A percentile compares a stretch with the other conserved stretches of the same genome.
Conservation (phyloP, 2,797 vertebrate genomes). For the Macroramphosus scolopax region DNA sequence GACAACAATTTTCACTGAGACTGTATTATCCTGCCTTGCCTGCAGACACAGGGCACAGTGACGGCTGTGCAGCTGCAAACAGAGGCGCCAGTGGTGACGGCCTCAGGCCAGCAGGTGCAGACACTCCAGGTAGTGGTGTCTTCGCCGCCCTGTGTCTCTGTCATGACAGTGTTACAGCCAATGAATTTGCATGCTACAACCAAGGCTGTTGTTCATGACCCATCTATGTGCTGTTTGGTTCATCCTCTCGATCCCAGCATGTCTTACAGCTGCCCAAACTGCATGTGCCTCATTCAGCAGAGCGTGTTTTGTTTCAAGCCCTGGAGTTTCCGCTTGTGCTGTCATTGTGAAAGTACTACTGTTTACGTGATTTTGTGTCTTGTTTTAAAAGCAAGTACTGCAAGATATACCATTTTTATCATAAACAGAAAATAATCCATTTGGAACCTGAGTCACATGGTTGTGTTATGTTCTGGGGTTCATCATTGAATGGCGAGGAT, state of each 20-base stretch:
- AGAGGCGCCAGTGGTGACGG: conserved; percentile 93
- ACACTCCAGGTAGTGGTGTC: conserved; percentile 99
- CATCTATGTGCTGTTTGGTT: conserved; percentile 57
- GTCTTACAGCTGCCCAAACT: conserved; percentile 51
- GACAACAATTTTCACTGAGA: conserved; percentile 40
- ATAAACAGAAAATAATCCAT: conserved; percentile 4
- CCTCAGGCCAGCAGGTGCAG: conserved; percentile 98
- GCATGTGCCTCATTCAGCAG: conserved; percentile 67
- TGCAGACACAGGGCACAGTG: conserved; percentile 95
- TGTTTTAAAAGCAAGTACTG: conserved; percentile 36
- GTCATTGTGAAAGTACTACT: conserved; percentile 25
- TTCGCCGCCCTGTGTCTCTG: conserved; percentile 72
- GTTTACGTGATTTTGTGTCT: conserved; percentile 27
- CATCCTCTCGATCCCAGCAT: conserved; percentile 49
- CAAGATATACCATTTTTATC: neutral
- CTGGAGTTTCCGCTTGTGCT: conserved; percentile 35
- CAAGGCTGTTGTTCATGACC: conserved; percentile 46
- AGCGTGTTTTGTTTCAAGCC: conserved; percentile 39
- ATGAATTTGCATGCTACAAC: conserved; percentile 61
- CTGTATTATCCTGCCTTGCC: conserved; percentile 76
- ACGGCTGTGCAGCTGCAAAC: conserved; percentile 98
- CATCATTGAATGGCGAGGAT: conserved; percentile 26
- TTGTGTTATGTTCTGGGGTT: conserved; percentile 14
- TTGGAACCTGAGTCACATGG: conserved; percentile 12
- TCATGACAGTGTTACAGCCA: conserved; percentile 40